A percentile compares a stretch with the other conserved stretches of the same genome.
Evolutionary conservation across 2,797 vertebrate genomes (phyloP).

Genomic region (Danio choprae): DNA sequence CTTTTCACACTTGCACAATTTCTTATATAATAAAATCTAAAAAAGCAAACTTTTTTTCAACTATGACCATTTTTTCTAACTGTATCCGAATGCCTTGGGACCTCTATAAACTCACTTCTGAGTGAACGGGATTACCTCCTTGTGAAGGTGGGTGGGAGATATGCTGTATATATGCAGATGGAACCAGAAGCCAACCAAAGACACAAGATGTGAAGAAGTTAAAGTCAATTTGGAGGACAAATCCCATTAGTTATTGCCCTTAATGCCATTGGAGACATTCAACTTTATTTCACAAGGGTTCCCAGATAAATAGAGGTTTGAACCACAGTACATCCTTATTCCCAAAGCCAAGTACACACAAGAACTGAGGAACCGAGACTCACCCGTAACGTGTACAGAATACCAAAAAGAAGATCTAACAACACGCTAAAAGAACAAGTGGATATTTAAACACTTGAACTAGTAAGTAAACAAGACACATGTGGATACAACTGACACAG

Average conservation of each 20-base stretch:
- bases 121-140: neutral
- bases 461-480: constrained; percentile 13
- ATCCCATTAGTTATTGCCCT: constrained; percentile 5
- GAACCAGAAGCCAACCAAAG: constrained; percentile 16
- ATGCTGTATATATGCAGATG: neutral
- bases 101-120: neutral
- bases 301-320: constrained; percentile 22
- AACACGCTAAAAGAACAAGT: neutral
- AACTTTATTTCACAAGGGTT: constrained; percentile 16
- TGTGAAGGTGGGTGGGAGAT: neutral
- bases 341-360: constrained; percentile 1
- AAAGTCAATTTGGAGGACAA: constrained; percentile 16
- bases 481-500: neutral
- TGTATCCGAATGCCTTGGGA: neutral
- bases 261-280: neutral
- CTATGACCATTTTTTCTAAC: constrained; percentile 17
- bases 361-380: neutral
- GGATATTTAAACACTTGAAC: neutral
- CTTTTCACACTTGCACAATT: neutral
- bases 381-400: neutral
- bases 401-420: constrained; percentile 18
- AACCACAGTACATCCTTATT: neutral
- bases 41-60: neutral
- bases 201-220: constrained; percentile 20
- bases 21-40: neutral